Evolutionary conservation across 1,140 invertebrate genomes (phyloP).

Genomic region (Cydia fagiglandana): DNA sequence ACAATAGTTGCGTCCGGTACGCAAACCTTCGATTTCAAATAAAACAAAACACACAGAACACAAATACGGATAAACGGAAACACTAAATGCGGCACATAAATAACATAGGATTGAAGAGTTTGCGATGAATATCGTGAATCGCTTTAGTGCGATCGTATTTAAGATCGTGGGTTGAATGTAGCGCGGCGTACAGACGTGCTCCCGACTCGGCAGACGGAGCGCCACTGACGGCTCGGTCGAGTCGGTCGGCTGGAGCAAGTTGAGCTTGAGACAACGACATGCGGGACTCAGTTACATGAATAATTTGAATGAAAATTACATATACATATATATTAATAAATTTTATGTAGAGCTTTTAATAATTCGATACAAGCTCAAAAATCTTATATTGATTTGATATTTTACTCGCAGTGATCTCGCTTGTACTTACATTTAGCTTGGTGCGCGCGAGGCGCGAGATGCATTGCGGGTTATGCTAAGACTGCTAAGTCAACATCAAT

Average conservation of each 20-base stretch:
- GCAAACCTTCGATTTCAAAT: conserved; percentile 9
- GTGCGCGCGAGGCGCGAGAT: no score
- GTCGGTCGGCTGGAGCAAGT: conserved; percentile 40
- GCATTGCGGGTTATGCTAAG: no score
- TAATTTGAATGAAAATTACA: not conserved
- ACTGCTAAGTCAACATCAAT: no score
- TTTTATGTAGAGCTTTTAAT: not conserved
- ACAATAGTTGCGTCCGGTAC: conserved; percentile 22
- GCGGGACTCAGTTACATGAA: conserved; percentile 34
- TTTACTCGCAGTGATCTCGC: no score
- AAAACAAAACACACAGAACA: conserved; percentile 29
- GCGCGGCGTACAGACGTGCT: conserved; percentile 43
- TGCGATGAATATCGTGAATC: conserved; percentile 16
- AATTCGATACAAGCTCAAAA: not conserved
- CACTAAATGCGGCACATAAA: conserved; percentile 17
- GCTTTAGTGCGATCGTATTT: conserved; percentile 53
- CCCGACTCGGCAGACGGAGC: conserved; percentile 50
- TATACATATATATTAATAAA: no score
- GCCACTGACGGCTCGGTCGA: conserved; percentile 56
- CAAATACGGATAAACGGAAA: not conserved
- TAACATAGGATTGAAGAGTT: conserved; percentile 17
- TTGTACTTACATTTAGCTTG: no score
- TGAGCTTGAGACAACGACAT: conserved; percentile 38
- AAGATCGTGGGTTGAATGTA: conserved; percentile 49
- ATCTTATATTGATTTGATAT: not conserved